Conservation (phyloP, 2,797 vertebrate genomes). For the Enteromius afrohamiltoni region DNA sequence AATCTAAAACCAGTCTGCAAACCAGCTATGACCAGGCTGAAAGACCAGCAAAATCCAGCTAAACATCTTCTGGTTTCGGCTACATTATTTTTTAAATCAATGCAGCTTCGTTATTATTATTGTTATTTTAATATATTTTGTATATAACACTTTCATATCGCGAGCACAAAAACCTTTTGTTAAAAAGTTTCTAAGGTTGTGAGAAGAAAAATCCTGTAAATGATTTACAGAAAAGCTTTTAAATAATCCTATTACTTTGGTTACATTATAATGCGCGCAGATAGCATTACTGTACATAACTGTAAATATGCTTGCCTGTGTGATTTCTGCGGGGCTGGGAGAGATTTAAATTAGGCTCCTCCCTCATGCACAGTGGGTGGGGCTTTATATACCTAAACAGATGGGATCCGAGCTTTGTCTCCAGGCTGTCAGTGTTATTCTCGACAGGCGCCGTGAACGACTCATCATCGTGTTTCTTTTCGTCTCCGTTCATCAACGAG, state of each 20-base stretch:
- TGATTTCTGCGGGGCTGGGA: conserved; percentile 51
- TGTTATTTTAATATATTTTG: too few species aligned
- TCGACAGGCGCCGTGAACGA: conserved; percentile 22
- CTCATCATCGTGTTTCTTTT: conserved; percentile 8
- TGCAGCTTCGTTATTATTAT: neutral
- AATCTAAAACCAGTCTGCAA: neutral
- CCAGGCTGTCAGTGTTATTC: conserved; percentile 70
- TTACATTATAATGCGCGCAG: conserved; percentile 1
- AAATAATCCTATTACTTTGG: neutral
- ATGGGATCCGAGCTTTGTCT: conserved; percentile 74
- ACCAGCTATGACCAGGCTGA: neutral
- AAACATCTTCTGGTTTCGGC: neutral
- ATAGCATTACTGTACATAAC: conserved; percentile 34
- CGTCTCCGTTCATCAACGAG: neutral
- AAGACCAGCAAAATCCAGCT: neutral
- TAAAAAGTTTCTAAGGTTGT: neutral
- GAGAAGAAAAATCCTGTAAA: neutral
- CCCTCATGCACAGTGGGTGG: conserved; percentile 72
- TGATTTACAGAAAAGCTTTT: neutral
- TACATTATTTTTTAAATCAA: neutral
- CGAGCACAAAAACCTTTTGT: neutral
- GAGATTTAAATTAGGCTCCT: conserved; percentile 72
- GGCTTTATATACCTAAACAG: conserved; percentile 76
- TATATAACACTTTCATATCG: neutral
- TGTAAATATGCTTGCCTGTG: conserved; percentile 31